A percentile compares a stretch with the other conserved stretches of the same genome.
These are phyloP conservation scores for Sclerodermus sp. DNA, from an alignment of 2,888 invertebrate genomes.

Conservation along the genomic window DNA sequence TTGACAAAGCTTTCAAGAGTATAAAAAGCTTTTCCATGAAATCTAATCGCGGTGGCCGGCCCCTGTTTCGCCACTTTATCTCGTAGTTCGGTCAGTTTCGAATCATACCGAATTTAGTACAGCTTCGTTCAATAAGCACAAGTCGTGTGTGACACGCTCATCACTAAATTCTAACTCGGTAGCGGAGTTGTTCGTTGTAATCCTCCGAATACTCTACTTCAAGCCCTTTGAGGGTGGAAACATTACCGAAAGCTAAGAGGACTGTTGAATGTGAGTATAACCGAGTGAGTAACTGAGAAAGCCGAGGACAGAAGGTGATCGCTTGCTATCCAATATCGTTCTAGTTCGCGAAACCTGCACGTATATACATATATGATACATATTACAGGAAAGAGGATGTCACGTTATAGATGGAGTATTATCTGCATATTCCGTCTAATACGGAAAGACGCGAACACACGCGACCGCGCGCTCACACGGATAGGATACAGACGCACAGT, in stretches of 20 bases:
- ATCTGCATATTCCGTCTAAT: background rate
- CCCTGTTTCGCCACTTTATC: constrained; percentile 19
- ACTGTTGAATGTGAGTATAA: constrained; percentile 4
- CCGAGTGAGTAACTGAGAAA: constrained; percentile 5
- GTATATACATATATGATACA: constrained; percentile 4
- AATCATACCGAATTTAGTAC: constrained; percentile 43
- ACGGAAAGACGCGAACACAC: too few relatives aligned
- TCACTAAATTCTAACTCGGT: constrained; percentile 47
- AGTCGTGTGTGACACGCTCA: constrained; percentile 31
- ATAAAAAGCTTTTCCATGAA: background rate
- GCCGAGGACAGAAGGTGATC: constrained; percentile 11
- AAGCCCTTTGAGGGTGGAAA: constrained; percentile 38
- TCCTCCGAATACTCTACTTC: constrained; percentile 26
- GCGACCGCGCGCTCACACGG: too few relatives aligned
- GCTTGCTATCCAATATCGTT: too few relatives aligned
- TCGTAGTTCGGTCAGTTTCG: constrained; percentile 14
- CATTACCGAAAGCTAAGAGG: constrained; percentile 22
- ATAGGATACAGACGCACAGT: too few relatives aligned
- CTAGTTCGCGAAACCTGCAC: constrained; percentile 1
- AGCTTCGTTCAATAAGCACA: constrained; percentile 40
- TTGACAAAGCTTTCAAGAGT: too few relatives aligned
- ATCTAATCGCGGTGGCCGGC: constrained; percentile 25
- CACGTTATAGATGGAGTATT: constrained; percentile 6
- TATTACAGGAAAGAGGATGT: constrained; percentile 7
- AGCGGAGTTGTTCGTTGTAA: constrained; percentile 40